Evolutionary conservation across 2,888 invertebrate species (phyloP), one percentile per base, ranked within the genome.

Genomic region (Ctena decussata): DNA sequence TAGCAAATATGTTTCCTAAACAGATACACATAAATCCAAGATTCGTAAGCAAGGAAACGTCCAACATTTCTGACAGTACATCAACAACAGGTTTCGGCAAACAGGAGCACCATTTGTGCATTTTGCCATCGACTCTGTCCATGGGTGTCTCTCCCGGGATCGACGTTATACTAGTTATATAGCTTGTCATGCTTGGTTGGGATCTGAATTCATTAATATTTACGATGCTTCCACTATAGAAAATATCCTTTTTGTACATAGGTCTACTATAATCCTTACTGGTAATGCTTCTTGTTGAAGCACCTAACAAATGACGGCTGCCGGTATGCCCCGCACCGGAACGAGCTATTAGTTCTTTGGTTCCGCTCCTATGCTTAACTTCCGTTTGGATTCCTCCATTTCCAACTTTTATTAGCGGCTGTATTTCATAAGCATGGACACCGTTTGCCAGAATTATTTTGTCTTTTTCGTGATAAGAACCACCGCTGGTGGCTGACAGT

Each of bases 171-270:
- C 98, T 98, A 94, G 98, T 98, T 79, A 99, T 97, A 95, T 99
- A 99, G 90, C 98, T 98, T 78, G 98, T 97, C 78, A 99, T 96
- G 0, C 98, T 98, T 94, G 98, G 98, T 96, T 98, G 98, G 84
- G 98, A 98, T 95, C 98, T 98, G 96, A 97, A 99, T 96, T 94
- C 93, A 0, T 93, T 98, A 92, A 99, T 97, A 96, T 99, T 98
- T 85, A 98, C 97, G 35, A 99, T 98, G 71, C 99, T 99, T 41
- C 99, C 99, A 1, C 98, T 98, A 96, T 99, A 99, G 97, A 99
- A 99, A 94, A 99, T 99, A 96, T 99, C 99, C 95, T 99, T 98
- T 77, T 99, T 97, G 11, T 98, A 98, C 96, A 99, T 96, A 2
- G 99, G 99, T 27, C 98, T 97, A 24, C 94, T 80, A 72, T 86